Conservation (phyloP, 2,797 vertebrate genomes). For the Graptemys geographica region DNA sequence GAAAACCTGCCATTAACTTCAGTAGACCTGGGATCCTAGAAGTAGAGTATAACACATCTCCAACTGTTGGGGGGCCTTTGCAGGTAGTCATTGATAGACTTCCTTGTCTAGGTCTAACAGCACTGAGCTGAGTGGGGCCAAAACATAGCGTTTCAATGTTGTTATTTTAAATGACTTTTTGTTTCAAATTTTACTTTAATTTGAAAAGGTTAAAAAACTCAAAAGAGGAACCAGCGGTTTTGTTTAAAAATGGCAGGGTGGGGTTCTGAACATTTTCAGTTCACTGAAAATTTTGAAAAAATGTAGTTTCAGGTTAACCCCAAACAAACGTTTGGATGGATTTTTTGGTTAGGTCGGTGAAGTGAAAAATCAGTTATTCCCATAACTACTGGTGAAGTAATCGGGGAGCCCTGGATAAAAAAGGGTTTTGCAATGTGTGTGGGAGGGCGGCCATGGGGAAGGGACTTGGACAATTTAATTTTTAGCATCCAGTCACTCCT, state of each 20-base stretch:
- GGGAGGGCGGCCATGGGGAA: fast-evolving
- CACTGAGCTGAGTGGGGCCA: not conserved
- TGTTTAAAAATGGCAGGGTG: not conserved
- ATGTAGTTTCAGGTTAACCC: not conserved
- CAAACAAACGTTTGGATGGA: not conserved
- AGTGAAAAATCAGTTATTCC: not conserved
- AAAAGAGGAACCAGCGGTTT: not conserved
- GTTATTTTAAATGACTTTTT: not conserved
- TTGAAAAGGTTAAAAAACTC: not conserved
- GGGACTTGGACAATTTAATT: not conserved
- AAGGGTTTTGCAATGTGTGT: not conserved
- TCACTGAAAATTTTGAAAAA: not conserved
- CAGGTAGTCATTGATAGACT: too few species aligned
- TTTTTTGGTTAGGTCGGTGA: not conserved
- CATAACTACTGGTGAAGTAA: not conserved
- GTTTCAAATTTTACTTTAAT: not conserved
- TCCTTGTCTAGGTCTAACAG: not conserved
- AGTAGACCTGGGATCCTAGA: not conserved
- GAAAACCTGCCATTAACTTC: not conserved
- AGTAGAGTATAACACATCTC: not conserved
- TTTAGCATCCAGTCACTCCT: not conserved
- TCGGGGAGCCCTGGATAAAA: not conserved
- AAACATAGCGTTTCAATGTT: not conserved
- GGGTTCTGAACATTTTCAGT: not conserved
- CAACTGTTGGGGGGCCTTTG: too few species aligned